Conservation (phyloP, 2,888 invertebrate species). For the Papilio demoleus region DNA sequence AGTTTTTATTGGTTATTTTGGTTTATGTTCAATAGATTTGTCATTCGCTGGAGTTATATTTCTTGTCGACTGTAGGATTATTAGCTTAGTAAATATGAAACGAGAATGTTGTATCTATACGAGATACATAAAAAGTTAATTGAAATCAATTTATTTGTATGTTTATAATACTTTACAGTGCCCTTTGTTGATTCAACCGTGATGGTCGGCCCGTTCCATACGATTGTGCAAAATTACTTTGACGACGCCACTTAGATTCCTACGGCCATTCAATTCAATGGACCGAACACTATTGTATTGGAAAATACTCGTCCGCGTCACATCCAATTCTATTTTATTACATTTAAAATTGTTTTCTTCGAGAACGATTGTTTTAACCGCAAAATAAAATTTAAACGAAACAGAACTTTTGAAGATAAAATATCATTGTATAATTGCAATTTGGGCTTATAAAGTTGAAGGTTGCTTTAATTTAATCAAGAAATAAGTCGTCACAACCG, state of each 20-base stretch:
- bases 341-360: conserved; percentile 49
- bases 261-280: conserved; percentile 29
- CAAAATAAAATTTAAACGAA: conserved; percentile 41
- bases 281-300: conserved; percentile 26
- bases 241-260: conserved; percentile 34
- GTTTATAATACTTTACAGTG: conserved; percentile 2
- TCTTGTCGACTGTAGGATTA: no score
- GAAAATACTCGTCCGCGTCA: conserved; percentile 45
- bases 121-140: no score
- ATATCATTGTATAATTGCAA: conserved; percentile 3
- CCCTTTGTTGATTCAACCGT: conserved; percentile 33
- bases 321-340: conserved; percentile 48
- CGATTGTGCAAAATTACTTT: conserved; percentile 37
- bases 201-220: conserved; percentile 19
- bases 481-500: background rate
- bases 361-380: conserved; percentile 43
- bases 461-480: background rate
- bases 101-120: no score
- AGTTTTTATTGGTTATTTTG: no score
- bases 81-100: no score
- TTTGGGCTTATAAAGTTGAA: background rate
- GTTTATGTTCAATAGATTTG: no score
- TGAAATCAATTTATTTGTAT: background rate
- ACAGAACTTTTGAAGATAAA: no score
- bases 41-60: no score